Evolutionary conservation across 1,140 invertebrate species (phyloP).

Genomic region (Zaprionus nigranus): DNA sequence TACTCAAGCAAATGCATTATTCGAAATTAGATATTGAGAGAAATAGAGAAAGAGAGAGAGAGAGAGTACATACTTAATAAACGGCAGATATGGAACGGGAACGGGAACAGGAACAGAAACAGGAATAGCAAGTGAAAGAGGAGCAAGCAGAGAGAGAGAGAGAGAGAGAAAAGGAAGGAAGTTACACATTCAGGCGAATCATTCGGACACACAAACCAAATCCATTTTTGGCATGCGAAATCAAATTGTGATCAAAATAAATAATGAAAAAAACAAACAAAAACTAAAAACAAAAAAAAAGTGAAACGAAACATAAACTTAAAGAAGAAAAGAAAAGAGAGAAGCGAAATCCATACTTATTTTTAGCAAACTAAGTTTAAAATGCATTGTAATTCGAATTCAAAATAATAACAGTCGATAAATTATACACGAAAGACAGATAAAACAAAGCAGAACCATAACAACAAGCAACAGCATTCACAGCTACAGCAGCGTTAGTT

Average conservation of each 20-base stretch:
- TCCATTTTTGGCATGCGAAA: slow-evolving; percentile 77
- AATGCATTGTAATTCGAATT: slow-evolving; percentile 76
- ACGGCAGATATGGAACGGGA: slow-evolving; percentile 34
- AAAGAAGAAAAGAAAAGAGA: slow-evolving; percentile 27
- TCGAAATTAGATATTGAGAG: slow-evolving; percentile 50
- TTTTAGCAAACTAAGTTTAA: slow-evolving; percentile 68
- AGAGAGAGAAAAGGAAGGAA: slow-evolving; percentile 22
- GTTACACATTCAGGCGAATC: slow-evolving; percentile 76
- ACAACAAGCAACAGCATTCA: slow-evolving; percentile 26
- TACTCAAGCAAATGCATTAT: slow-evolving; percentile 40
- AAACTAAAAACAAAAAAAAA: slow-evolving; percentile 2
- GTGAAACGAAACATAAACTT: slow-evolving; percentile 14
- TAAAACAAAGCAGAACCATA: slow-evolving; percentile 8
- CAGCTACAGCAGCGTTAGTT: slow-evolving; percentile 56
- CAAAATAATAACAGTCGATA: slow-evolving; percentile 59
- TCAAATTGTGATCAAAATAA: slow-evolving; percentile 81
- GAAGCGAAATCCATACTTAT: slow-evolving; percentile 58
- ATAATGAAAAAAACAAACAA: slow-evolving; percentile 13
- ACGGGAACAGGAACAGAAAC: slow-evolving; percentile 37
- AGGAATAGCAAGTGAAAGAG: slow-evolving; percentile 2
- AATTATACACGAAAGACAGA: slow-evolving; percentile 29
- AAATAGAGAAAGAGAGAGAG: neutral
- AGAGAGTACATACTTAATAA: slow-evolving; percentile 19
- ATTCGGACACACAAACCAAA: slow-evolving; percentile 79
- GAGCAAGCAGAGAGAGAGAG: neutral